phyloP scores from a whole-genome alignment of 2,797 vertebrate species.

The Champsocephalus esox region DNA sequence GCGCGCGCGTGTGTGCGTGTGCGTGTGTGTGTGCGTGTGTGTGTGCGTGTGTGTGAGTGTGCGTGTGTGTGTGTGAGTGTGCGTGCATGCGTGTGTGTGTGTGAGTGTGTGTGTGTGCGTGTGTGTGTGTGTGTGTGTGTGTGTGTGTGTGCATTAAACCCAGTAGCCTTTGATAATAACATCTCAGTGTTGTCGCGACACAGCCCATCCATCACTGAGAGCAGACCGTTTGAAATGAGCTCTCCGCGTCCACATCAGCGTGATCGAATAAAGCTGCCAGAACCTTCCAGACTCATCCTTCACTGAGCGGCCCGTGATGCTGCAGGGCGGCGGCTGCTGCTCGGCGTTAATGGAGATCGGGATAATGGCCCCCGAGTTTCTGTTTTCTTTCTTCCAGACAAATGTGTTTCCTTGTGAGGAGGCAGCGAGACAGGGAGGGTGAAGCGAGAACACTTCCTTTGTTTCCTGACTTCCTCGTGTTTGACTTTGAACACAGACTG shows the following conservation, averaged over 20 bases:
- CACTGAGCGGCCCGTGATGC: constrained; percentile 43
- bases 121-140: not conserved
- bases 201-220: constrained; percentile 40
- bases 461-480: constrained; percentile 46
- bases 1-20: not conserved
- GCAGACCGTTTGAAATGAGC: constrained; percentile 42
- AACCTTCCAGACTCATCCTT: constrained; percentile 54
- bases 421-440: constrained; percentile 40
- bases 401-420: constrained; percentile 44
- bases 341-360: constrained; percentile 3
- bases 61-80: not conserved
- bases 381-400: not conserved
- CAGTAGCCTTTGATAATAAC: constrained; percentile 11
- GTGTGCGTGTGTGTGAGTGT: too few relatives aligned
- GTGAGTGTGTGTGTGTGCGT: not conserved
- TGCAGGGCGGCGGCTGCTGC: constrained; percentile 41
- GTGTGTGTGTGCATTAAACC: not conserved
- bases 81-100: not conserved
- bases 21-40: not conserved
- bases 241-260: constrained; percentile 45
- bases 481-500: constrained; percentile 25
- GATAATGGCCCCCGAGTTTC: not conserved
- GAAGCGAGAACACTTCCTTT: constrained; percentile 30
- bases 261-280: constrained; percentile 38
- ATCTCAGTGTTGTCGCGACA: constrained; percentile 20